Base-by-base conservation (phyloP, 2,797 vertebrate species). In the Podargus strigoides region DNA sequence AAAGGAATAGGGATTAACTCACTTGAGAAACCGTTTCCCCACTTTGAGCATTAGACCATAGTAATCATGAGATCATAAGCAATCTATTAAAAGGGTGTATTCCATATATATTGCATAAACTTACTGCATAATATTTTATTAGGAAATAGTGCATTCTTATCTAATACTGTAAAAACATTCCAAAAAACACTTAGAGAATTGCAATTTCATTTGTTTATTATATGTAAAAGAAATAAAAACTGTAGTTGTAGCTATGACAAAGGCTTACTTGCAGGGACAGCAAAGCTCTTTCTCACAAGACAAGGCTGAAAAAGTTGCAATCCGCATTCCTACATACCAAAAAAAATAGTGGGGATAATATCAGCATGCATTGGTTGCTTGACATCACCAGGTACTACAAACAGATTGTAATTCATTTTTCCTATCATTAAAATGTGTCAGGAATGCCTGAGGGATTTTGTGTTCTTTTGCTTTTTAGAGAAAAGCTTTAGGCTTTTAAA, bases 61-160 rank as follows among this genome's bases (percentile, higher is more conserved):
- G 85, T 76, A 95, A 97, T 96, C 84, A 92, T 7, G 13, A 97
- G 86, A 95, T 81, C 87, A 95, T 94, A 97, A 91, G 39, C 60
- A 94, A 95, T 73, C 85, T 94, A 94, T 83, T 95, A 93, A 96
- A 96, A 93, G 28, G 22, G 30, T 91, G n/a, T 91, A 89, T 92
- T 94, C 86, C 69, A 72, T 78, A 86, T 70, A 34, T 81, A 90
- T 78, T 93, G 53, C 83, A 94, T 76, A 94, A 95, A 94, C 10
- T 70, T 66, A 89, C 46, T 7, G 5, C 42, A 59, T 6, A 80
- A 95, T 85, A 94, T 75, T 60, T 73, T 94, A 70, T 58, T 91
- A 85, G 60, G 86, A 96, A 97, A 95, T 72, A 17, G 28, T 87
- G 24, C 20, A 8, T 63, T 93, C 85, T 95, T 87, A 94, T 74